Evolutionary conservation across 2,113 vertebrate species (phyloP), one percentile per base, ranked within the genome.

Genomic region (Gymnorhina tibicen): DNA sequence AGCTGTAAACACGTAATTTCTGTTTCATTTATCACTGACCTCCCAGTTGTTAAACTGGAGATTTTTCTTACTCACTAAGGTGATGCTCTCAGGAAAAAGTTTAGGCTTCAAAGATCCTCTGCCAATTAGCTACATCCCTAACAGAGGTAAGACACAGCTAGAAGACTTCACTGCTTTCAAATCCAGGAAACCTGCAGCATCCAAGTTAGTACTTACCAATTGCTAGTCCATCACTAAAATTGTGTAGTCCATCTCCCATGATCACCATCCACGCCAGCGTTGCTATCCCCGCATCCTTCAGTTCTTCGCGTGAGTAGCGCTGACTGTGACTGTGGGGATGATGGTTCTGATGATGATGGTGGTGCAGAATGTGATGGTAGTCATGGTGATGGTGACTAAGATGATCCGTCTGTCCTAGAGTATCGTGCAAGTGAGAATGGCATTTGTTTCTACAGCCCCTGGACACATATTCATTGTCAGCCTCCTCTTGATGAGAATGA

Each of bases 231-330:
- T 99, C 99, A 11, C 99, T 99, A 81, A 99, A 99, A 96, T 99
- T 99, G 97, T 99, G 99, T 15, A 99, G 97, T 3, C 99, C 99
- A 15, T 99, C 99, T 8, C 99, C 99, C 99, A 99, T 99, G 89
- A 99, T 99, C 96, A 99, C 99, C 99, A 99, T 99, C 99, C 99
- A 99, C 2, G 99, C 99, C 68, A 99, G 96, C 1, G 99, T 98
- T 67, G 99, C 99, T 39, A 99, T 98, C 24, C 99, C 99, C 0
- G 99, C 99, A 44, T 99, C 98, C 98, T 99, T 98, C 87, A 99
- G 98, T 62, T 99, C 99, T 85, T 99, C 98, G 60, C 98, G 98
- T 0, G 99, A 99, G 97, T 99, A 99, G 76, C 99, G 98, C 95
- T 99, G 99, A 20, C 98, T 98, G 97, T 99, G 99, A 91, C 99